Percentiles rank a stretch among this genome's conserved stretches.
phyloP scores from a whole-genome alignment of 2,113 vertebrate genomes.

The Microtus montanus region DNA sequence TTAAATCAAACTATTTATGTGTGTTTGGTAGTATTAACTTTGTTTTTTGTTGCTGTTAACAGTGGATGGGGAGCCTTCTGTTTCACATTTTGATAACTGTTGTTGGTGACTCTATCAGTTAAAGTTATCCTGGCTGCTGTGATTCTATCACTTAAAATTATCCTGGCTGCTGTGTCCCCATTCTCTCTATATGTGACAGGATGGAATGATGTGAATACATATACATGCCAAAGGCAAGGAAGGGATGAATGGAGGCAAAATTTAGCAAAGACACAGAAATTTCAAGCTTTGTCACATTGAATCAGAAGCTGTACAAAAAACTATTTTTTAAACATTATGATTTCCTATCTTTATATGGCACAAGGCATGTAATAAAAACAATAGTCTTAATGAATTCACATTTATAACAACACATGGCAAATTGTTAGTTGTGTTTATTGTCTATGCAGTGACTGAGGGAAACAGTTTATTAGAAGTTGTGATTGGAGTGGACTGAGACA shows the following conservation, averaged over 20 bases:
- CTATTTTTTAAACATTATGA: neutral
- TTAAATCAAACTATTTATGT: constrained; percentile 2
- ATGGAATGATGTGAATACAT: neutral
- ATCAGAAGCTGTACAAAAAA: neutral
- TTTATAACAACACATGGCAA: neutral
- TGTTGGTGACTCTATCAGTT: neutral
- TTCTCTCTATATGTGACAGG: neutral
- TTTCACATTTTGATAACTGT: constrained; percentile 5
- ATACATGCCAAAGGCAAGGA: neutral
- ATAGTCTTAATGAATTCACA: neutral
- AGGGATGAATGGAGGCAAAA: neutral
- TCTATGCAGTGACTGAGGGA: neutral
- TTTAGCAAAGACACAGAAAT: neutral
- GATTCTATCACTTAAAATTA: neutral
- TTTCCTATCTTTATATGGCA: neutral
- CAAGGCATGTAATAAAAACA: neutral
- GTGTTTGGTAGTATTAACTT: neutral
- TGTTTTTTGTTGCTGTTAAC: neutral
- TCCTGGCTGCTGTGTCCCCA: neutral
- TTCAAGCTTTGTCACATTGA: neutral
- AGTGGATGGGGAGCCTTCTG: neutral
- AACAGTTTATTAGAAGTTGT: neutral
- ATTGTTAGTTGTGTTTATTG: neutral
- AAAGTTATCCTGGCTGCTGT: neutral
- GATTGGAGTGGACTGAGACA: neutral